A percentile compares a stretch with the other conserved stretches of the same genome.
Evolutionary conservation across 2,113 vertebrate species (phyloP).

Genomic region (Ascaphus truei): DNA sequence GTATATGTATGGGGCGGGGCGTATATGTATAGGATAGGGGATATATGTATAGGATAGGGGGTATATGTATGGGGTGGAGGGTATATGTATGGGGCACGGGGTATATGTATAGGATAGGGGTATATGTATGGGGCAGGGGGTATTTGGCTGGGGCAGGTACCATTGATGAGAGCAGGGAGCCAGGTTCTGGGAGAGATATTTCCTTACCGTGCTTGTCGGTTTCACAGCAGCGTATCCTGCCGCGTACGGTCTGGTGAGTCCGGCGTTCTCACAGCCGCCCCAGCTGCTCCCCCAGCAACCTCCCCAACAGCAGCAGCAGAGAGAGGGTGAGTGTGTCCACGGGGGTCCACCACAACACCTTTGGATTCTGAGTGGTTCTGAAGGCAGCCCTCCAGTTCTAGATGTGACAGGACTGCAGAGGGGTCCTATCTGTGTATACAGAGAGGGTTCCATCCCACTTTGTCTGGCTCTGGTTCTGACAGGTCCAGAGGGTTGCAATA

Average conservation of each 20-base stretch:
- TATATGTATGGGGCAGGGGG: too few species aligned
- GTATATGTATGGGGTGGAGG: too few species aligned
- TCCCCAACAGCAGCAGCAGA: constrained; percentile 64
- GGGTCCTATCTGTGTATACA: neutral
- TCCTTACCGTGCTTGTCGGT: too few species aligned
- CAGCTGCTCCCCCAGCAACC: constrained; percentile 80
- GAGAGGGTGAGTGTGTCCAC: constrained; percentile 72
- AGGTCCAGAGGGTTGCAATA: constrained; percentile 96
- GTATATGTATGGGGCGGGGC: too few species aligned
- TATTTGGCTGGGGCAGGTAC: neutral
- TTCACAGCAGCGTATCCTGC: constrained; percentile 80
- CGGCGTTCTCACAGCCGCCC: constrained; percentile 80
- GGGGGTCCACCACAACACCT: too few species aligned
- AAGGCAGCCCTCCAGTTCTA: too few species aligned
- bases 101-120: too few species aligned
- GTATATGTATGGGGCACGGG: too few species aligned
- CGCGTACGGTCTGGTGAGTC: constrained; percentile 83
- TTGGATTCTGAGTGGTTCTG: too few species aligned
- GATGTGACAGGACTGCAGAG: neutral
- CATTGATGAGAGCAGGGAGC: neutral
- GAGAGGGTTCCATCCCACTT: constrained; percentile 23
- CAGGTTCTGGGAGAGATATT: neutral
- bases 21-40: too few species aligned
- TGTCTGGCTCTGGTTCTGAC: neutral
- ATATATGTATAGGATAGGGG: too few species aligned